These are phyloP conservation scores for Laterallus jamaicensis DNA, from an alignment of 2,113 vertebrate species.

Conservation along the genomic window DNA sequence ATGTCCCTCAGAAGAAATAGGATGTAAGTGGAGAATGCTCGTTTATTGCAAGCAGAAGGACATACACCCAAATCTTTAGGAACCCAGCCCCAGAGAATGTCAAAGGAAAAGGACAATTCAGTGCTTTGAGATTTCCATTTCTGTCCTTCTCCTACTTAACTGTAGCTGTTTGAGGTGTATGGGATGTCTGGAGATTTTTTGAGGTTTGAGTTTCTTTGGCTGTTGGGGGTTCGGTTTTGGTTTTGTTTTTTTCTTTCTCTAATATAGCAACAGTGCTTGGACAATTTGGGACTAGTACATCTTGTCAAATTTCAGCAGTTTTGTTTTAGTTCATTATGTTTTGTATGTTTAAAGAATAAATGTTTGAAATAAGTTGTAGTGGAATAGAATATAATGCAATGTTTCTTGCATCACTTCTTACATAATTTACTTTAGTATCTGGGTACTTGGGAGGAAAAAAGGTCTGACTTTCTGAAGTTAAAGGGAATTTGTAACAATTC, in stretches of 20 bases:
- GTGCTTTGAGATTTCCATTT: background rate
- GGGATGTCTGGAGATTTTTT: background rate
- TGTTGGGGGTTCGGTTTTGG: too few relatives aligned
- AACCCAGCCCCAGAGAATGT: background rate
- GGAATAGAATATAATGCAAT: background rate
- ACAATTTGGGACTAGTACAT: background rate
- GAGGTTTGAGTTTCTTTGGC: too few relatives aligned
- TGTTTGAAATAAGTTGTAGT: background rate
- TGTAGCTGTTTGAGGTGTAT: background rate
- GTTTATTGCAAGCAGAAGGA: background rate
- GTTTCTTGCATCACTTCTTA: background rate
- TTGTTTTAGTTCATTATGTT: background rate
- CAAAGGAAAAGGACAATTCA: background rate
- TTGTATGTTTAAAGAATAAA: background rate
- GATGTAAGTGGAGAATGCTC: background rate
- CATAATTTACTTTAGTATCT: background rate
- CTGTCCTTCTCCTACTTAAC: background rate
- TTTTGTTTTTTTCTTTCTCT: background rate
- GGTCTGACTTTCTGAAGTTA: background rate
- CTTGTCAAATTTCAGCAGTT: background rate
- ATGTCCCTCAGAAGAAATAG: background rate
- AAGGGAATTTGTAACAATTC: background rate
- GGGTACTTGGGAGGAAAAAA: background rate
- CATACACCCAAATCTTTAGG: background rate
- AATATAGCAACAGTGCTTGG: background rate